These are phyloP conservation scores for Silvanus unidentatus DNA, from an alignment of 2,888 invertebrate genomes.

Conservation along the genomic window DNA sequence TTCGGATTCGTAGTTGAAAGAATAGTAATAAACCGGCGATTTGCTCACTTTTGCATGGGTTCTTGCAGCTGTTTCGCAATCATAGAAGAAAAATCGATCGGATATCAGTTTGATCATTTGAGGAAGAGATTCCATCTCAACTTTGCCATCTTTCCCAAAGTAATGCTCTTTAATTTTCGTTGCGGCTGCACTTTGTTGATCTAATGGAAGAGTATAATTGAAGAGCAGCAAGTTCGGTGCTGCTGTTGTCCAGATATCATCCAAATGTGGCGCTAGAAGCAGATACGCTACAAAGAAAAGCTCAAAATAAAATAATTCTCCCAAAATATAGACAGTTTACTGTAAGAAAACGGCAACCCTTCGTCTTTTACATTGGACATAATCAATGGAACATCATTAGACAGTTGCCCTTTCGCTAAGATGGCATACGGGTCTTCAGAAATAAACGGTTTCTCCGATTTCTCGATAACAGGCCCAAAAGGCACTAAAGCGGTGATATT, in stretches of 20 bases:
- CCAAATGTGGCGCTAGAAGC: conserved; percentile 11
- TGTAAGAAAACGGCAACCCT: conserved; percentile 2
- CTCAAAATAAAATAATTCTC: not conserved
- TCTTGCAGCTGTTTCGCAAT: not conserved
- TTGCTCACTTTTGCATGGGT: not conserved
- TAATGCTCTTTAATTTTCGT: not conserved
- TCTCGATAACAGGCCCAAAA: conserved; percentile 33
- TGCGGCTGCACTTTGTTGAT: not conserved
- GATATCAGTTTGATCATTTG: conserved; percentile 1
- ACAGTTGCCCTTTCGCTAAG: conserved; percentile 31
- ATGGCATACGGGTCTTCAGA: conserved; percentile 33
- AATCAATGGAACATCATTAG: conserved; percentile 35
- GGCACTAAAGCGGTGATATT: conserved; percentile 23
- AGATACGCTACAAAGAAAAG: conserved; percentile 1
- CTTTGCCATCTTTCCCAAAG: not conserved
- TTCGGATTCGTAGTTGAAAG: not conserved
- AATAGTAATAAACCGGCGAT: conserved; percentile 2
- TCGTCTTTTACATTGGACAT: conserved; percentile 32
- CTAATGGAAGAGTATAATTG: not conserved
- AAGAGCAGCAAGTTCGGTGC: conserved; percentile 15
- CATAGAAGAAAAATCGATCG: not conserved
- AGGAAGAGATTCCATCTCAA: too few relatives aligned
- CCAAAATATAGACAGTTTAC: conserved; percentile 3
- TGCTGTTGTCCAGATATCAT: conserved; percentile 16
- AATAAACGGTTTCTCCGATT: conserved; percentile 26